A percentile compares a stretch with the other conserved stretches of the same genome.
phyloP scores from a whole-genome alignment of 2,888 invertebrate species.

The Eristalis pertinax region DNA sequence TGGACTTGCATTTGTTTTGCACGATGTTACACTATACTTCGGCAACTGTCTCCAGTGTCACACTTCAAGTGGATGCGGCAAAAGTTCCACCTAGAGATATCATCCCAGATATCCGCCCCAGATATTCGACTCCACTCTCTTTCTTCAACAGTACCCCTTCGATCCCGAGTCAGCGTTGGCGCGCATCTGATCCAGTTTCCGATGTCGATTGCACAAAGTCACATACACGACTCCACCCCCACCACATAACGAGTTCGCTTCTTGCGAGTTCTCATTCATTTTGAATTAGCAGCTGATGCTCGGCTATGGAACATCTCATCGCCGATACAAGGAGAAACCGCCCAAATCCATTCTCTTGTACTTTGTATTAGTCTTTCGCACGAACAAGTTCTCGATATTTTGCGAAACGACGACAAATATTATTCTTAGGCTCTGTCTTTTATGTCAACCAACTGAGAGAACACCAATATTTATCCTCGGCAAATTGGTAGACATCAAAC shows the following conservation, averaged over 20 bases:
- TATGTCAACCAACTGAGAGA: slow-evolving; percentile 65
- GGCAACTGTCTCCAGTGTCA: too few relatives aligned
- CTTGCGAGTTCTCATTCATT: neutral
- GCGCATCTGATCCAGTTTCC: too few relatives aligned
- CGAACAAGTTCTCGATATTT: slow-evolving; percentile 57
- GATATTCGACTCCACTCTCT: too few relatives aligned
- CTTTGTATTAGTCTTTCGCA: slow-evolving; percentile 46
- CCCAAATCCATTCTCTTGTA: neutral
- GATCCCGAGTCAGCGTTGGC: too few relatives aligned
- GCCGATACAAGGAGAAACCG: neutral
- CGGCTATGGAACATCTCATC: neutral
- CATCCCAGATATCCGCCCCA: too few relatives aligned
- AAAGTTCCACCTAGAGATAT: too few relatives aligned
- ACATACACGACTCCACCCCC: too few relatives aligned
- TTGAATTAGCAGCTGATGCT: neutral
- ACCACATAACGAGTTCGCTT: neutral
- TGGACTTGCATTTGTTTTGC: too few relatives aligned
- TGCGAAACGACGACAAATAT: slow-evolving; percentile 54
- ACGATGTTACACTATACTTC: too few relatives aligned
- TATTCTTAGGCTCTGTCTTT: slow-evolving; percentile 47
- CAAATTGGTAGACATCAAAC: slow-evolving; percentile 68
- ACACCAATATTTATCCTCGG: slow-evolving; percentile 61
- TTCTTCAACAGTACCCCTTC: too few relatives aligned
- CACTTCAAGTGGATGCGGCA: too few relatives aligned
- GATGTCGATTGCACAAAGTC: too few relatives aligned